These are phyloP conservation scores for Zootermopsis nevadensis DNA, from an alignment of 2,888 invertebrate genomes.

Conservation along the genomic window DNA sequence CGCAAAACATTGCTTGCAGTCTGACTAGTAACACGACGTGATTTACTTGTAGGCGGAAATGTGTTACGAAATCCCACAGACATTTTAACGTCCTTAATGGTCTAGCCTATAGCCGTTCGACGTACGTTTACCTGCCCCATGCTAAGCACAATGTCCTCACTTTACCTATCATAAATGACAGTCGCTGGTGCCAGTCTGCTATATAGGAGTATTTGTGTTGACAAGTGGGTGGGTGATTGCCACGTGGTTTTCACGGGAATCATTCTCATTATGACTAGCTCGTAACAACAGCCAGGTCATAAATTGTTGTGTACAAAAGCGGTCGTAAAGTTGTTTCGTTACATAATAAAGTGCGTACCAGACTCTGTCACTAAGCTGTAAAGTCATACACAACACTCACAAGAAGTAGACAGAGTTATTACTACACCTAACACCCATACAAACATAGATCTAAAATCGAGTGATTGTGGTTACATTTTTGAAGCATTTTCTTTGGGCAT, in stretches of 20 bases:
- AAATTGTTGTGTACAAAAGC: constrained; percentile 26
- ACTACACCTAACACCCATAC: too few relatives aligned
- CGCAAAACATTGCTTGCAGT: too few relatives aligned
- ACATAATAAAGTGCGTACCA: neutral
- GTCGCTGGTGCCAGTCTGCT: constrained; percentile 1
- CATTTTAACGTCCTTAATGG: neutral
- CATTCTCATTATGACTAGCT: constrained; percentile 3
- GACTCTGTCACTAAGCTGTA: neutral
- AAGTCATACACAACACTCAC: constrained; percentile 10
- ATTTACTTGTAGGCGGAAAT: too few relatives aligned
- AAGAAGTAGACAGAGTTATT: neutral
- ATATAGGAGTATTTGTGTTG: neutral
- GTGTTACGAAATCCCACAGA: too few relatives aligned
- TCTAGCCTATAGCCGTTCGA: neutral
- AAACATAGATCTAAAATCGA: too few relatives aligned
- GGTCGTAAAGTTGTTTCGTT: neutral
- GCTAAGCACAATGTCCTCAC: neutral
- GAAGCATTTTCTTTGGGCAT: too few relatives aligned
- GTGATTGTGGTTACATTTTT: too few relatives aligned
- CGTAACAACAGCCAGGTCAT: neutral
- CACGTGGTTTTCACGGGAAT: constrained; percentile 11
- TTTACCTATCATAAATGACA: neutral
- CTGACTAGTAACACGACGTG: too few relatives aligned
- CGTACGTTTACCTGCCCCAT: neutral
- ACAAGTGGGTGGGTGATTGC: constrained; percentile 2